Conservation (phyloP, 1,140 invertebrate genomes). For the Eurosta solidaginis region DNA sequence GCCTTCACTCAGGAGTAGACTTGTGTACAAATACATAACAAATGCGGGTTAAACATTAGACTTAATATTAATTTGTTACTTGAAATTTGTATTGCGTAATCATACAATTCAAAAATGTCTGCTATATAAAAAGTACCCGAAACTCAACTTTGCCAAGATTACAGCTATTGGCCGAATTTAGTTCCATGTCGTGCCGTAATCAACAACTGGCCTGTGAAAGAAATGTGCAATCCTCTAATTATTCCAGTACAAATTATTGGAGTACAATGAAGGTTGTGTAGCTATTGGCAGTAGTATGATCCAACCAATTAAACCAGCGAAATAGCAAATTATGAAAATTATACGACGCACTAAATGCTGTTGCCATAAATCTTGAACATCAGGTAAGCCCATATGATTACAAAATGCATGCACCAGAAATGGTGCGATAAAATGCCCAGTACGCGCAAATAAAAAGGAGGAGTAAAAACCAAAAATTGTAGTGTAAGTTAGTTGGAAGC, state of each 20-base stretch:
- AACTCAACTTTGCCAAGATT: too few species aligned
- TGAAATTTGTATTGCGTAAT: not conserved
- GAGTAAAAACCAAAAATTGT: conserved; percentile 93
- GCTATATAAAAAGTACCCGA: too few species aligned
- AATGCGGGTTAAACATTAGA: not conserved
- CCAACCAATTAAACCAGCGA: conserved; percentile 80
- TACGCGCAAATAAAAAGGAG: conserved; percentile 82
- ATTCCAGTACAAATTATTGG: conserved; percentile 70
- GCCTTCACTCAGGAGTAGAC: too few species aligned
- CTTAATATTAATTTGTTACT: not conserved
- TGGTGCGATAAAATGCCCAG: conserved; percentile 86
- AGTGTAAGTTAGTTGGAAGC: conserved; percentile 90
- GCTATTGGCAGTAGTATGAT: conserved; percentile 75
- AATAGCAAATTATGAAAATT: conserved; percentile 69
- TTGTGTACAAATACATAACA: not conserved
- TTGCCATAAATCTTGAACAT: conserved; percentile 76
- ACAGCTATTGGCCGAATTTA: too few species aligned
- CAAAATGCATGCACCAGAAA: conserved; percentile 91
- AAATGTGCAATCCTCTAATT: not conserved
- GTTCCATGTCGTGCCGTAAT: too few species aligned
- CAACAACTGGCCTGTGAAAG: too few species aligned
- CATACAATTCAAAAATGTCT: not conserved
- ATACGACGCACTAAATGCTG: conserved; percentile 70
- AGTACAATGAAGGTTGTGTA: conserved; percentile 78
- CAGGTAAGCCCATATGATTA: conserved; percentile 95